phyloP scores from a whole-genome alignment of 2,113 vertebrate genomes.

The Hypocryptadius cinnamomeus region DNA sequence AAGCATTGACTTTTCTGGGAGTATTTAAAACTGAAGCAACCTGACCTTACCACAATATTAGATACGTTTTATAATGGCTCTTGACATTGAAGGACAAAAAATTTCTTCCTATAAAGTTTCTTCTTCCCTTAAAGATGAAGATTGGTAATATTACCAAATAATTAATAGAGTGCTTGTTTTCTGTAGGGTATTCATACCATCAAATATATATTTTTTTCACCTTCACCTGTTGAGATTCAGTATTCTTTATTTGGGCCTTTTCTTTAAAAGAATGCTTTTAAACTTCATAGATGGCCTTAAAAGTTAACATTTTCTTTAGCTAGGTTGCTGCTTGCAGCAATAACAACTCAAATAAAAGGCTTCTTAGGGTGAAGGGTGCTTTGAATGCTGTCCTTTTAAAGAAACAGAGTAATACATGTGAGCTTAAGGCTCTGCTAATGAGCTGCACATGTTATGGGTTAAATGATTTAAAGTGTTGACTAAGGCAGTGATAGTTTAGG shows the following conservation, averaged over 20 bases:
- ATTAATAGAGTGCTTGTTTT: not conserved
- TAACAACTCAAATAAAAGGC: constrained; percentile 38
- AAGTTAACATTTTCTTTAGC: constrained; percentile 17
- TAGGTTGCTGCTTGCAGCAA: constrained; percentile 9
- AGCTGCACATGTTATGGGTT: constrained; percentile 37
- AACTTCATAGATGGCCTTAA: constrained; percentile 1
- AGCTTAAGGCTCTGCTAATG: constrained; percentile 35
- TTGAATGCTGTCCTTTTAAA: constrained; percentile 23
- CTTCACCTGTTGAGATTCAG: not conserved
- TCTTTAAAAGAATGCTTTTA: not conserved
- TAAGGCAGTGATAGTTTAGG: not conserved
- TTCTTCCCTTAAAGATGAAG: not conserved
- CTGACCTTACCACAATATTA: not conserved
- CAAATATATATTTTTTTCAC: not conserved
- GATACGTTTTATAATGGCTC: not conserved
- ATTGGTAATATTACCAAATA: not conserved
- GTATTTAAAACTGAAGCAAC: not conserved
- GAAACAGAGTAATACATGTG: constrained; percentile 7
- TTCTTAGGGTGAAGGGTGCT: not conserved
- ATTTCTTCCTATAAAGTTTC: not conserved
- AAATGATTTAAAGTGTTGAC: not conserved
- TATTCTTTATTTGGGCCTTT: not conserved
- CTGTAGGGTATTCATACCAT: not conserved
- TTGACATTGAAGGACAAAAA: not conserved
- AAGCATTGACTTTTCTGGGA: not conserved